Evolutionary conservation across 92 coral and sea anemone species (phyloP).

Genomic region (Palythoa grandiflora): DNA sequence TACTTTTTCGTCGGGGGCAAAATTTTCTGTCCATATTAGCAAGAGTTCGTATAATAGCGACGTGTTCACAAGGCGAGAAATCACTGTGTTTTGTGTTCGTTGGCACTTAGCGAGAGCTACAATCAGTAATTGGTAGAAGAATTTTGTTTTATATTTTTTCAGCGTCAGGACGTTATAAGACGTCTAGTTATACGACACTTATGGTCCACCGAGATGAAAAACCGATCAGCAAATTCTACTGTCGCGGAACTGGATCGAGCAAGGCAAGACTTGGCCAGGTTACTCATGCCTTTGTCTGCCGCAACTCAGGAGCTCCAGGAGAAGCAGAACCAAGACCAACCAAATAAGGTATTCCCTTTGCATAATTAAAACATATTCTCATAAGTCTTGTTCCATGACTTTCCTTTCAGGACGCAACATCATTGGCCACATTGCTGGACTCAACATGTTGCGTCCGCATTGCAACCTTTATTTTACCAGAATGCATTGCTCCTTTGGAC

Average conservation of each 20-base stretch:
- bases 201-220: conserved; percentile 33
- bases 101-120: too few species aligned
- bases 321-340: conserved; percentile 37
- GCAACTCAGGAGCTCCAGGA: conserved; percentile 33
- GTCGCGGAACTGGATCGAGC: conserved; percentile 42
- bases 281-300: conserved; percentile 36
- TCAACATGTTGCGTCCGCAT: too few species aligned
- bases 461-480: too few species aligned
- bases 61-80: too few species aligned
- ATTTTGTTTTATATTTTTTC: background rate
- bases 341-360: background rate
- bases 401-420: too few species aligned
- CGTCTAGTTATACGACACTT: conserved; percentile 32
- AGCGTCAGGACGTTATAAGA: conserved; percentile 39
- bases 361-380: too few species aligned
- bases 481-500: too few species aligned
- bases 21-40: background rate
- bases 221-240: conserved; percentile 15
- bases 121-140: background rate
- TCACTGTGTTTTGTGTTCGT: too few species aligned
- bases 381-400: too few species aligned
- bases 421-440: too few species aligned
- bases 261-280: conserved; percentile 32
- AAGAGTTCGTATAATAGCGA: background rate
- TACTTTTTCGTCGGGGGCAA: too few species aligned